Evolutionary conservation across 2,888 invertebrate species (phyloP), one percentile per base, ranked within the genome.

Genomic region (Palloptera scutellata): DNA sequence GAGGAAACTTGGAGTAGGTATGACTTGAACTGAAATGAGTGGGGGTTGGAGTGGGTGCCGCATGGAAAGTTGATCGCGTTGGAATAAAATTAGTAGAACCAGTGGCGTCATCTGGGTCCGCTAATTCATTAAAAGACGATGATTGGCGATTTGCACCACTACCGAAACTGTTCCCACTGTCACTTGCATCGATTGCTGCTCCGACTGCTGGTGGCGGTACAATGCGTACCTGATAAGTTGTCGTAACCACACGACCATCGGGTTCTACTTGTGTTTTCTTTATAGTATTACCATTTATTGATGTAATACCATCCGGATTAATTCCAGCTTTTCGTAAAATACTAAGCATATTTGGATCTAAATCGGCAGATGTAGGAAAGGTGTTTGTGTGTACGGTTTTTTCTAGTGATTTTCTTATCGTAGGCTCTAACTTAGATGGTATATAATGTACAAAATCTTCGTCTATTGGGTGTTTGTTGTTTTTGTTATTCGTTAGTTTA

Each of bases 251-350:
- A 0, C 69, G 71, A 12, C 79, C 79, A 41, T 78, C 78, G n/a
- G 79, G 77, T 66, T 72, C 68, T 0, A 65, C 60, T 1, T 74
- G 73, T 0, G 70, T 73, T 8, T 74, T 74, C 1, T 72, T 70
- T 6, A 79, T 62, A 5, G 73, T 72, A 15, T 68, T 67, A 0
- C 69, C 71, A n/a, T 68, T 64, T 1, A 75, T 66, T 40, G 71
- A 67, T 1, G 41, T 63, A 10, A 77, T 66, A 15, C 78, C 78
- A 19, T 72, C 69, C 1, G 77, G 76, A 11, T 70, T 74, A 48
- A 79, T 78, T 57, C 79, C 78, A 12, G 73, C 75, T 17, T 68
- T 73, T 17, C 51, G 12, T 6, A 79, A 66, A 9, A 73, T 17
- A 1, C 74, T 71, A 58, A 64, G 71, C 19, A 74, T 61, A 4